Base-by-base conservation (phyloP, 2,113 vertebrate species). In the Lagenorhynchus albirostris region DNA sequence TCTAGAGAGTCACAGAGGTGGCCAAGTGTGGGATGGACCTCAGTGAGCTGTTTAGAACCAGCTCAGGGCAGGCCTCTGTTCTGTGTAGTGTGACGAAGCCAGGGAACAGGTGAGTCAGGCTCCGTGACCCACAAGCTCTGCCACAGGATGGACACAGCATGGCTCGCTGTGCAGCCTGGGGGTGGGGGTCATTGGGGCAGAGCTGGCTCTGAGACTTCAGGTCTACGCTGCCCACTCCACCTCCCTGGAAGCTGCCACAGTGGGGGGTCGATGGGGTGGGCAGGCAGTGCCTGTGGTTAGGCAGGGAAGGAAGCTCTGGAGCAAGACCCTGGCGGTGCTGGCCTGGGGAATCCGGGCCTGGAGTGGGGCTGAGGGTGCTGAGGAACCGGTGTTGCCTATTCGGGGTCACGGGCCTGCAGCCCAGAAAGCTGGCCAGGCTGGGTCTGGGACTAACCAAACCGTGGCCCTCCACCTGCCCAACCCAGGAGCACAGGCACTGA, bases 11-110 rank as follows among this genome's bases (percentile, higher is more conserved):
- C 71, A 14, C 44, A 23, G 62, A 38, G 44, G 0, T 33, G 55
- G 21, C 23, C 73, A 60, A 13, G 60, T 63, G 4, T 12, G 73
- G 50, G 36, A n/a, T 4, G 13, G 60, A 33, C 55, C 74, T 77
- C 5, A 0, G 36, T 21, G 33, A 70, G 25, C 62, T 95, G 3
- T 92, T 83, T 47, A 77, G 70, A 92, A 62, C 23, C 15, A 55
- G 70, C 85, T 93, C 71, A 33, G 31, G 47, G 41, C 58, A 96
- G 92, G 76, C 70, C 3, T 76, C 33, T 76, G 44, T 77, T 96
- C 65, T 81, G 5, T 70, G 29, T 55, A 50, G 26, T 89, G 41
- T 73, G 89, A 18, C 71, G 82, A 68, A 73, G 53, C 50, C 38
- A 12, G 76, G 33, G 36, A 81, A 38, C 91, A 87, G 79, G 60